Percentiles rank a stretch among this genome's conserved stretches.
Conservation (phyloP, 1,140 invertebrate genomes). For the Sinella curviseta region DNA sequence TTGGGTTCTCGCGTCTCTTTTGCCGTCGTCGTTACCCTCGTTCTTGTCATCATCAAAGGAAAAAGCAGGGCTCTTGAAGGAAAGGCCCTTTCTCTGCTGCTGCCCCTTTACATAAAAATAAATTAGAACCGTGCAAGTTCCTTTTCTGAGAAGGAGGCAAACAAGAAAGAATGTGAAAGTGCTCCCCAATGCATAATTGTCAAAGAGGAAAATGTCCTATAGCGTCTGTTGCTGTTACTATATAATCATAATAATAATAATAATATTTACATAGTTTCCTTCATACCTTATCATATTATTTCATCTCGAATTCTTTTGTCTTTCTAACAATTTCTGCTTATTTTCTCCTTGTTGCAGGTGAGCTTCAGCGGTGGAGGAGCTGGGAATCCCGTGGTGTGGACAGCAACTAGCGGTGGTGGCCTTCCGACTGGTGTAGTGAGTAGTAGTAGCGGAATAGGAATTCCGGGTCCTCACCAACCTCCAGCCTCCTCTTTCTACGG, state of each 20-base stretch:
- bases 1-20: too few relatives aligned
- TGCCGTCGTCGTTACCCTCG: too few relatives aligned
- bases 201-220: background rate
- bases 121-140: background rate
- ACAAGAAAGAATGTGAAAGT: background rate
- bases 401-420: background rate
- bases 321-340: background rate
- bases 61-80: too few relatives aligned
- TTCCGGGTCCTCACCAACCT: conserved; percentile 55
- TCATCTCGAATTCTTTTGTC: background rate
- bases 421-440: conserved; percentile 44
- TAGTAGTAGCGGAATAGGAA: conserved; percentile 55
- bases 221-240: background rate
- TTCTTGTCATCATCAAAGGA: too few relatives aligned
- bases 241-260: background rate
- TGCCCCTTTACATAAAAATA: background rate
- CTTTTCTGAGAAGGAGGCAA: background rate
- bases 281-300: background rate
- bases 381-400: conserved; percentile 50
- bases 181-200: conserved; percentile 2
- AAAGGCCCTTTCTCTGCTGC: background rate
- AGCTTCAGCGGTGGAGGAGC: conserved; percentile 52
- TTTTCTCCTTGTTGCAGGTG: conserved; percentile 25
- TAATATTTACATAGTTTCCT: background rate
- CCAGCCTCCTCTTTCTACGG: conserved; percentile 51